Evolutionary conservation across 2,888 invertebrate species (phyloP), one percentile per base, ranked within the genome.

Genomic region (Acleris literana): DNA sequence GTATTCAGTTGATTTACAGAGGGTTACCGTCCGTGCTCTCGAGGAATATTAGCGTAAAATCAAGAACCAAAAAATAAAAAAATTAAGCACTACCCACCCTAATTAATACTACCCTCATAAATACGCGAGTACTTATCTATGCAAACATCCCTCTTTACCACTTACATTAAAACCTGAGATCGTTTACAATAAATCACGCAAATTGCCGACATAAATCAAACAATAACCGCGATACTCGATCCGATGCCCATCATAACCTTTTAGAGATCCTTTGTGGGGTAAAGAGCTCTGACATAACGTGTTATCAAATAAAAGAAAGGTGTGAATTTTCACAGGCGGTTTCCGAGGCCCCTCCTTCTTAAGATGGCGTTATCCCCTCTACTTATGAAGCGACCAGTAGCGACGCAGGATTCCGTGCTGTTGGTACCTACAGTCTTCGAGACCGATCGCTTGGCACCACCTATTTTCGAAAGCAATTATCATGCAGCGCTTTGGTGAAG

Each of bases 281-380:
- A 86, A 90, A 91, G 88, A 87, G 87, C 86, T 83, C 89, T 88
- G 88, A 90, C 86, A 90, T 90, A 90, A 90, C 87, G 86, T 86
- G 88, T 88, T 92, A 91, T 87, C 92, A 91, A 92, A 92, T 91
- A 91, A 90, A 91, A 90, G 91, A 91, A 92, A 92, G 92, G 92
- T 92, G 92, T 91, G 90, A 92, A 92, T 88, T 88, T 90, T 92
- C 92, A 85, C 92, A 92, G 88, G 84, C 86, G 82, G 81, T 77
- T 77, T 78, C 72, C 55, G 77, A 80, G 71, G 88, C 92, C 79
- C 88, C 92, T 83, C 92, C 92, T 83, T 81, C 88, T 84, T 81
- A 92, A 90, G 86, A 92, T 92, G 92, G 92, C 90, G 90, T 80
- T 77, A 83, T 84, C 89, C 92, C 92, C 85, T 79, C 92, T 84